Evolutionary conservation across 2,888 invertebrate genomes (phyloP).

Genomic region (Criorhina ranunculi): DNA sequence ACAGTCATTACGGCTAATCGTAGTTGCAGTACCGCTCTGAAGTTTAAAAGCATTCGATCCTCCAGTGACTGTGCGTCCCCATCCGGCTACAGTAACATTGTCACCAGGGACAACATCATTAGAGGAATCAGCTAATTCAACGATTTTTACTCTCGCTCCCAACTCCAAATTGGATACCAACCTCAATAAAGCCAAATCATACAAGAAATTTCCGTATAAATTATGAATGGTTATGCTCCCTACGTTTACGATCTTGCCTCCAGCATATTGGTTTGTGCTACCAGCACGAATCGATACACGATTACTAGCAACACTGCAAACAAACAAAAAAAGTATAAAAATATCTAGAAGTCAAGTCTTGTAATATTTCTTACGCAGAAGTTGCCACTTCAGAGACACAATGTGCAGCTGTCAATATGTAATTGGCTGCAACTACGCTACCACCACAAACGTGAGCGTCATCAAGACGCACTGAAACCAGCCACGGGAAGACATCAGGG

Average conservation of each 20-base stretch:
- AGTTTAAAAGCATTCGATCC: conserved; percentile 77
- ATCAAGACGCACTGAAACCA: conserved; percentile 82
- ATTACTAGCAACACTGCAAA: conserved; percentile 15
- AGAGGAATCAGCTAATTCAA: conserved; percentile 75
- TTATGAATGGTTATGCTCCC: conserved; percentile 78
- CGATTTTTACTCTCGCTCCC: conserved; percentile 74
- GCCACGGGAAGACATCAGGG: conserved; percentile 80
- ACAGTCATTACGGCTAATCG: conserved; percentile 57
- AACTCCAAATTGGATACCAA: conserved; percentile 77
- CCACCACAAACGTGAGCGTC: conserved; percentile 81
- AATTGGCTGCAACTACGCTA: conserved; percentile 77
- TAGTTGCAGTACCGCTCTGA: conserved; percentile 77
- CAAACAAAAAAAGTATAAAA: conserved; percentile 34
- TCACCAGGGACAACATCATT: conserved; percentile 74
- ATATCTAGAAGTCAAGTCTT: background rate
- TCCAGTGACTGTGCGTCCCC: conserved; percentile 79
- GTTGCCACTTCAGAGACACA: conserved; percentile 77
- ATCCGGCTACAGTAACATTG: conserved; percentile 80
- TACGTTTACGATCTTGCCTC: conserved; percentile 80
- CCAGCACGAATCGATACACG: conserved; percentile 79
- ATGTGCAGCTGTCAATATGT: conserved; percentile 82
- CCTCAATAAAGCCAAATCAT: conserved; percentile 81
- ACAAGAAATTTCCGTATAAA: conserved; percentile 76
- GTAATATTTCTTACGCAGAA: conserved; percentile 77
- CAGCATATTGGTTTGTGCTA: conserved; percentile 80